A percentile compares a stretch with the other conserved stretches of the same genome.
Conservation (phyloP, 2,888 invertebrate species). For the Tuberolachnus salignus region DNA sequence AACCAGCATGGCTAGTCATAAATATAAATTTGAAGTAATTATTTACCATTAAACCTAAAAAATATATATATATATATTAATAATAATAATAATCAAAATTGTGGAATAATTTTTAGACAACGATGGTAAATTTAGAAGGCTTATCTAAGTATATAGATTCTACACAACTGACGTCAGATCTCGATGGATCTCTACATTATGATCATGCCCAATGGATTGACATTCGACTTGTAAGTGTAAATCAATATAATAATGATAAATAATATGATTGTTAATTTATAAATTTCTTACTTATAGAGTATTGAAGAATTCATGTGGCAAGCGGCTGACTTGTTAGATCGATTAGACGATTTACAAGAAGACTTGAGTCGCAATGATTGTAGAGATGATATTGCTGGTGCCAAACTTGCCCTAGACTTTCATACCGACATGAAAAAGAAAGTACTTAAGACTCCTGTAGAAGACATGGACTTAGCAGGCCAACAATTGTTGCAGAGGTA, state of each 20-base stretch:
- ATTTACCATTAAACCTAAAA: slow-evolving; percentile 2
- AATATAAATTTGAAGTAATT: slow-evolving; percentile 96
- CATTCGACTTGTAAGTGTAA: slow-evolving; percentile 72
- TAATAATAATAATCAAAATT: too few species aligned
- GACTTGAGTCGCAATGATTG: slow-evolving; percentile 91
- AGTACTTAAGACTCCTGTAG: slow-evolving; percentile 90
- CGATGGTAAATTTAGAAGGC: slow-evolving; percentile 94
- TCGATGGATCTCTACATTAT: slow-evolving; percentile 92
- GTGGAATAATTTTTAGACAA: slow-evolving; percentile 72
- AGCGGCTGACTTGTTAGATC: slow-evolving; percentile 88
- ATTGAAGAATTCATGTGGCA: slow-evolving; percentile 97
- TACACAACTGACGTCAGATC: slow-evolving; percentile 88
- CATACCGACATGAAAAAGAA: slow-evolving; percentile 94
- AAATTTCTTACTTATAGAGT: slow-evolving; percentile 66
- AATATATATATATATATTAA: neutral
- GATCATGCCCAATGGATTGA: slow-evolving; percentile 98
- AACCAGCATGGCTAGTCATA: slow-evolving; percentile 94
- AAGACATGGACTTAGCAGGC: slow-evolving; percentile 90
- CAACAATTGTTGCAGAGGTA: slow-evolving; percentile 68
- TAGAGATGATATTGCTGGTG: slow-evolving; percentile 91
- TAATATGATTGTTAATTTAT: neutral
- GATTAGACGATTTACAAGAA: slow-evolving; percentile 90
- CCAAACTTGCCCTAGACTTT: slow-evolving; percentile 88
- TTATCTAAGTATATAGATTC: slow-evolving; percentile 91
- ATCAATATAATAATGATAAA: neutral